These are phyloP conservation scores for Halcyon malimbica DNA, from an alignment of 2,113 vertebrate species.

Conservation along the genomic window DNA sequence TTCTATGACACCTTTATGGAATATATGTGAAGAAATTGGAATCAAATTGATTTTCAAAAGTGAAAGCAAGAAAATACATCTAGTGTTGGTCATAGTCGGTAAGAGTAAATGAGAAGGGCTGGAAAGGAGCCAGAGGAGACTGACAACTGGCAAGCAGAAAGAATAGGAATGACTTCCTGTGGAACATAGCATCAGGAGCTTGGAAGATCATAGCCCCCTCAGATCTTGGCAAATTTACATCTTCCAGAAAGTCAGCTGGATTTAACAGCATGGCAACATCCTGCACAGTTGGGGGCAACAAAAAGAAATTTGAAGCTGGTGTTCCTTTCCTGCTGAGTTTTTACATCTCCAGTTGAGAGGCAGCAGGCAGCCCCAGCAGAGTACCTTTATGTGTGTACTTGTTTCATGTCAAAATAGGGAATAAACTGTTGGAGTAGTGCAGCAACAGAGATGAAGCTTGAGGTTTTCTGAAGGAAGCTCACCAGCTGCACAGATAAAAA, in stretches of 20 bases:
- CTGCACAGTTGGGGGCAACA: conserved; percentile 59
- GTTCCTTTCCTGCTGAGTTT: conserved; percentile 62
- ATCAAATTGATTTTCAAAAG: neutral
- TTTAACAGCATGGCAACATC: conserved; percentile 65
- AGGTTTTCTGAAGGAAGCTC: conserved; percentile 52
- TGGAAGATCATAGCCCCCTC: conserved; percentile 28
- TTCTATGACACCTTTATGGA: neutral
- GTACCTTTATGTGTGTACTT: conserved; percentile 53
- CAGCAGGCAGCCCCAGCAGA: conserved; percentile 69
- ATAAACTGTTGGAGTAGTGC: conserved; percentile 43
- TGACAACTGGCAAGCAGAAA: neutral
- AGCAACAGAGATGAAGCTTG: conserved; percentile 16
- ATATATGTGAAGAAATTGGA: neutral
- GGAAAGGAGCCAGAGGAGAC: conserved; percentile 34
- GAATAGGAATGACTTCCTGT: conserved; percentile 31
- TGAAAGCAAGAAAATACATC: neutral
- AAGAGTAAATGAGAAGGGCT: conserved; percentile 40
- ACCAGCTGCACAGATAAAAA: conserved; percentile 64
- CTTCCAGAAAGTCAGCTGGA: conserved; percentile 66
- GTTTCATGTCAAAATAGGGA: conserved; percentile 63
- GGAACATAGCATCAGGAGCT: conserved; percentile 34
- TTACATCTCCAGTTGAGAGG: conserved; percentile 63
- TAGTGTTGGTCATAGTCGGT: neutral
- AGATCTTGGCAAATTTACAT: conserved; percentile 61
- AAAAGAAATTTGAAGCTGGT: conserved; percentile 54